Percentiles rank a stretch among this genome's conserved stretches.
phyloP scores from a whole-genome alignment of 2,888 invertebrate species.

The Liodrosophila aerea region DNA sequence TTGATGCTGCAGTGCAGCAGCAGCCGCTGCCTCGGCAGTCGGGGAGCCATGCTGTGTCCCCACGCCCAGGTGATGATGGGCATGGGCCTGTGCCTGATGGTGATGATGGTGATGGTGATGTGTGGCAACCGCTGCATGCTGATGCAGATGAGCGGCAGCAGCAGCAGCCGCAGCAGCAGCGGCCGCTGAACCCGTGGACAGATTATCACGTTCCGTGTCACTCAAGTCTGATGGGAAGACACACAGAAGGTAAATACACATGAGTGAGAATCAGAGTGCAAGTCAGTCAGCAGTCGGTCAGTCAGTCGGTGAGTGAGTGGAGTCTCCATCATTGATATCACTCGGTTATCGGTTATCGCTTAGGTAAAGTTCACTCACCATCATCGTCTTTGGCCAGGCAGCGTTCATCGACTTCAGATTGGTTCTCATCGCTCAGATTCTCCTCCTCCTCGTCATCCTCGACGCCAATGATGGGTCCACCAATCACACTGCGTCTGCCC shows the following conservation, averaged over 20 bases:
- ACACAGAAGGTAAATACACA: conserved; percentile 10
- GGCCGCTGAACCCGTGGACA: conserved; percentile 79
- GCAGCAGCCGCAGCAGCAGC: conserved; percentile 68
- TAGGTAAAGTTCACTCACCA: conserved; percentile 79
- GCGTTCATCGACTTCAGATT: conserved; percentile 91
- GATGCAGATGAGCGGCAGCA: conserved; percentile 73
- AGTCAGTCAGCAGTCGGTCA: too few relatives aligned
- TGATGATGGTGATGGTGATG: conserved; percentile 46
- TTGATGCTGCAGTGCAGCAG: conserved; percentile 84
- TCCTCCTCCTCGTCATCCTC: conserved; percentile 85
- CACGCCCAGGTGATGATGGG: conserved; percentile 70
- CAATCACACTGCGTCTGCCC: conserved; percentile 70
- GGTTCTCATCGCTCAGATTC: conserved; percentile 91
- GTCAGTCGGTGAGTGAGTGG: conserved; percentile 23
- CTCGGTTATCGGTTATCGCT: conserved; percentile 31
- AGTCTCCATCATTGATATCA: not conserved
- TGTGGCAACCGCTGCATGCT: conserved; percentile 61
- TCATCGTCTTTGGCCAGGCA: conserved; percentile 83
- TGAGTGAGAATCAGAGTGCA: conserved; percentile 10
- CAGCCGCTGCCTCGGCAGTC: conserved; percentile 64
- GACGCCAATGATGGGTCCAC: conserved; percentile 71
- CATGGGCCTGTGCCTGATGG: conserved; percentile 21
- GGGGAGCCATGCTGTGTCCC: conserved; percentile 63
- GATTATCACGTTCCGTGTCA: conserved; percentile 81
- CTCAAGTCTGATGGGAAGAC: conserved; percentile 74